Percentiles rank a stretch among this genome's conserved stretches.
These are phyloP conservation scores for Eupithecia insigniata DNA, from an alignment of 2,888 invertebrate species.

Conservation along the genomic window DNA sequence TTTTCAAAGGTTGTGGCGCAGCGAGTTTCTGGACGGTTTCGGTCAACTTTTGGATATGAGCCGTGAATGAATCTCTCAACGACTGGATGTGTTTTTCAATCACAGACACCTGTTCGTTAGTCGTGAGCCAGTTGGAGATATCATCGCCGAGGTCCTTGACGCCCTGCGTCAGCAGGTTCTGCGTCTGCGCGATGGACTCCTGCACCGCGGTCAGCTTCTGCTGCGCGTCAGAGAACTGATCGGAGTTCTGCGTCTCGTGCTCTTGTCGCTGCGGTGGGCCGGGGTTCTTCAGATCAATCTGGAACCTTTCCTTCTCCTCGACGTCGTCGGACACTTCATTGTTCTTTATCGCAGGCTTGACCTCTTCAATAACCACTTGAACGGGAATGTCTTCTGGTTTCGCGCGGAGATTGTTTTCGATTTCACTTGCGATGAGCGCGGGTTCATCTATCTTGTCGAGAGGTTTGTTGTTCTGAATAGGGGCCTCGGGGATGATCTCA, in stretches of 20 bases:
- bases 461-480: constrained; percentile 48
- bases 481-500: constrained; percentile 48
- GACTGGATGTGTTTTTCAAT: constrained; percentile 62
- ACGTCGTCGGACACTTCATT: constrained; percentile 48
- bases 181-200: constrained; percentile 61
- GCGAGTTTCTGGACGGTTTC: constrained; percentile 59
- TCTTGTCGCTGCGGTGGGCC: constrained; percentile 74
- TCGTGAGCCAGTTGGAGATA: constrained; percentile 60
- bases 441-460: constrained; percentile 15
- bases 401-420: constrained; percentile 53
- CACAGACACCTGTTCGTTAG: constrained; percentile 58
- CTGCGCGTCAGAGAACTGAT: constrained; percentile 58
- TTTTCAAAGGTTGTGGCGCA: constrained; percentile 46
- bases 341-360: constrained; percentile 49
- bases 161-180: constrained; percentile 55
- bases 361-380: constrained; percentile 62
- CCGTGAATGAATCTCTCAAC: constrained; percentile 60
- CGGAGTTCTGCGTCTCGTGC: constrained; percentile 75
- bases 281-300: constrained; percentile 68
- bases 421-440: constrained; percentile 36
- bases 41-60: constrained; percentile 66
- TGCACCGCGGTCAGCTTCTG: constrained; percentile 57
- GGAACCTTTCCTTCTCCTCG: constrained; percentile 58
- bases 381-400: constrained; percentile 65
- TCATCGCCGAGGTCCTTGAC: constrained; percentile 60